phyloP scores from a whole-genome alignment of 2,888 invertebrate genomes.

The Drosophila subquinaria region DNA sequence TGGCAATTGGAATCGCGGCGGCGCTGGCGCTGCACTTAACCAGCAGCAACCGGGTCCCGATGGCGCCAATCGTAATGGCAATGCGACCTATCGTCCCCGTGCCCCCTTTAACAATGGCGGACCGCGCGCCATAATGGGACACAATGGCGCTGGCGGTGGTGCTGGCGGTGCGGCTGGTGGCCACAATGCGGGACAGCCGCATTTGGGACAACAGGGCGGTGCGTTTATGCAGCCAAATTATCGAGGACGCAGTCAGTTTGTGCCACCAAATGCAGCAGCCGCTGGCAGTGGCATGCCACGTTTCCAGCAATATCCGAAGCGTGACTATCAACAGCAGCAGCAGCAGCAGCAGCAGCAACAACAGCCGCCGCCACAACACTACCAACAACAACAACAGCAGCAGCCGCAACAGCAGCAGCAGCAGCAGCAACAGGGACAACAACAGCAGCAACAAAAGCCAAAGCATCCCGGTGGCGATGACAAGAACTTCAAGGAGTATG shows the following conservation, averaged over 20 bases:
- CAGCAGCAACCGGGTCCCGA: slow-evolving; percentile 57
- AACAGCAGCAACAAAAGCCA: slow-evolving; percentile 71
- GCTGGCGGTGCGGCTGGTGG: slow-evolving; percentile 55
- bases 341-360: slow-evolving; percentile 72
- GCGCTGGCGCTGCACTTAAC: slow-evolving; percentile 41
- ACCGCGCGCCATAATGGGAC: slow-evolving; percentile 83
- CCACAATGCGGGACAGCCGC: slow-evolving; percentile 70
- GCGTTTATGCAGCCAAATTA: slow-evolving; percentile 75
- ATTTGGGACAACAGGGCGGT: slow-evolving; percentile 66
- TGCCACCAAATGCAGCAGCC: slow-evolving; percentile 69
- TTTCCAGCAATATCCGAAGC: slow-evolving; percentile 84
- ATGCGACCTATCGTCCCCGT: slow-evolving; percentile 77
- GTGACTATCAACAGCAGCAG: slow-evolving; percentile 81
- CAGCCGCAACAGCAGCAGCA: slow-evolving; percentile 63
- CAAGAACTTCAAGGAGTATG: slow-evolving; percentile 76
- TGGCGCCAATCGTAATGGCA: slow-evolving; percentile 67
- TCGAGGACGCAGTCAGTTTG: slow-evolving; percentile 82
- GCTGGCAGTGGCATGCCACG: slow-evolving; percentile 76
- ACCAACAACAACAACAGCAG: slow-evolving; percentile 52
- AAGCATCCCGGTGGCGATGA: slow-evolving; percentile 65
- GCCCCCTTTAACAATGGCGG: slow-evolving; percentile 79
- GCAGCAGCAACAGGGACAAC: slow-evolving; percentile 64
- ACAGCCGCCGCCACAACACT: slow-evolving; percentile 66
- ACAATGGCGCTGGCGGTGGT: slow-evolving; percentile 66
- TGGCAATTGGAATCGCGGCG: slow-evolving; percentile 65